These are phyloP conservation scores for Micromussa lordhowensis DNA, from an alignment of 92 coral and sea anemone genomes.

Conservation along the genomic window DNA sequence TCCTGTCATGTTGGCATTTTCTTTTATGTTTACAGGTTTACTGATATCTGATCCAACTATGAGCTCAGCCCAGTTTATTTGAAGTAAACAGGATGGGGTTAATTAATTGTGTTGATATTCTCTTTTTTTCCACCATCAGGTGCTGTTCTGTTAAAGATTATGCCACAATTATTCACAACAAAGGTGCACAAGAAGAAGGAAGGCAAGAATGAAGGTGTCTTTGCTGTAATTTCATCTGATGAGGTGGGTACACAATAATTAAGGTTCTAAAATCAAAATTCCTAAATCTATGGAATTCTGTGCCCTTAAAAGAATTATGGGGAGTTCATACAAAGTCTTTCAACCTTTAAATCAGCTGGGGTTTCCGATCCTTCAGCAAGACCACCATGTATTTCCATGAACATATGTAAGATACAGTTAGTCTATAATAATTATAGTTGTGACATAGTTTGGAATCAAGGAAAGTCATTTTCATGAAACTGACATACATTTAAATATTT, in stretches of 20 bases:
- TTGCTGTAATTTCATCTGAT: constrained; percentile 3
- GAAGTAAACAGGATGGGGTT: constrained; percentile 2
- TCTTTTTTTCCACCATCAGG: background rate
- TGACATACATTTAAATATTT: background rate
- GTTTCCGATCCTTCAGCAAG: too few species aligned
- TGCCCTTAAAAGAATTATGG: background rate
- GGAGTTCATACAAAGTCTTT: background rate
- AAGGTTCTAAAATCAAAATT: background rate
- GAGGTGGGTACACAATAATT: constrained; percentile 23
- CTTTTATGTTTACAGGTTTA: background rate
- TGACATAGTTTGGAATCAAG: too few species aligned
- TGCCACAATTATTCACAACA: constrained; percentile 17
- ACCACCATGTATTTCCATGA: too few species aligned
- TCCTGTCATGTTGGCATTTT: background rate
- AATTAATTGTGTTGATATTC: background rate
- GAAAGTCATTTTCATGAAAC: background rate
- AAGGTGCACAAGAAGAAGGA: constrained; percentile 21
- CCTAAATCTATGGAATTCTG: background rate
- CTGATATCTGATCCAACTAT: background rate
- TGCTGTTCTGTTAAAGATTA: background rate
- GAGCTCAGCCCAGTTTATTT: background rate
- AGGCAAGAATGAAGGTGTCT: constrained; percentile 16
- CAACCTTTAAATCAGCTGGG: background rate
- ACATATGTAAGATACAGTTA: background rate
- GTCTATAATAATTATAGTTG: background rate